Evolutionary conservation across 1,140 invertebrate genomes (phyloP).

Genomic region (Whitmania pigra): DNA sequence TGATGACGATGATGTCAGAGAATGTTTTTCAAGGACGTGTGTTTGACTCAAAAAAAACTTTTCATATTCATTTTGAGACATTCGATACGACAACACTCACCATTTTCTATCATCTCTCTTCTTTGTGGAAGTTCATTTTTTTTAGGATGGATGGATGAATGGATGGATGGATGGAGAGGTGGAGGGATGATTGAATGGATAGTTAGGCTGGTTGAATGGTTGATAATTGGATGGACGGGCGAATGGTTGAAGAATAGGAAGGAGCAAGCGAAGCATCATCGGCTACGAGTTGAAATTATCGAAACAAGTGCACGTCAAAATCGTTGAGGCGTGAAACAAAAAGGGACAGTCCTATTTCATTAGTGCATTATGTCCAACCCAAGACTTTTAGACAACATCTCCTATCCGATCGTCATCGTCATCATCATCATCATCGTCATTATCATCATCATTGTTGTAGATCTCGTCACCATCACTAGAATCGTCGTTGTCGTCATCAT

Average conservation of each 20-base stretch:
- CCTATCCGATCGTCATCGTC: conserved; percentile 28
- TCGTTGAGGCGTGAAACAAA: not conserved
- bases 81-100: too few relatives aligned
- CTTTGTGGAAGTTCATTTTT: not conserved
- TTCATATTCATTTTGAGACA: too few relatives aligned
- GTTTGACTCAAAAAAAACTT: too few relatives aligned
- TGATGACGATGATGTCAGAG: too few relatives aligned
- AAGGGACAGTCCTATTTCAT: not conserved
- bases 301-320: conserved; percentile 14
- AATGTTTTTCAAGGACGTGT: too few relatives aligned
- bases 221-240: not conserved
- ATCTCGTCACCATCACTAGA: conserved; percentile 18
- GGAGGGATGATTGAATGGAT: not conserved
- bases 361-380: not conserved
- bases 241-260: conserved; percentile 3
- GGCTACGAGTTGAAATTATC: not conserved
- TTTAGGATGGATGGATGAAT: not conserved
- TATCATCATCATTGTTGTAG: conserved; percentile 21
- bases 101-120: not conserved
- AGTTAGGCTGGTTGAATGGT: not conserved
- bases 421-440: conserved; percentile 36
- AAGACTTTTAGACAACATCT: conserved; percentile 16
- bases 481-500: not conserved
- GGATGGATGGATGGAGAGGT: not conserved
- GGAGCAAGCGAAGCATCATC: not conserved